Percentiles rank a stretch among this genome's conserved stretches.
Conservation (phyloP, 2,888 invertebrate species). For the Ochropacha duplaris region DNA sequence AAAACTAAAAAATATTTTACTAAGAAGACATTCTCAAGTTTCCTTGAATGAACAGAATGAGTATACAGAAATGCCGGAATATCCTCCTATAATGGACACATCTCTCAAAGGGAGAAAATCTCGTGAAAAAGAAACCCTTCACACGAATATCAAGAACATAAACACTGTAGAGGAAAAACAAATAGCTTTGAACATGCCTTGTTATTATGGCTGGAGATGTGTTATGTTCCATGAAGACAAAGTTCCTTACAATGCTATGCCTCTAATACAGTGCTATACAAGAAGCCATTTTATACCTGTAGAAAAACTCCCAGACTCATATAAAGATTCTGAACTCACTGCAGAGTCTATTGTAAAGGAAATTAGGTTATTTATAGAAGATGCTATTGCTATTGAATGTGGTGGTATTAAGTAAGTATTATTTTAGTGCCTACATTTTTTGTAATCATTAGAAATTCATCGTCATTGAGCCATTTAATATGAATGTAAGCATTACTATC, state of each 20-base stretch:
- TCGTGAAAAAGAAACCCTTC: slow-evolving; percentile 70
- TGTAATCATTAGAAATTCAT: background rate
- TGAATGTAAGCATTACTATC: too few relatives aligned
- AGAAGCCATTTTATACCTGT: slow-evolving; percentile 87
- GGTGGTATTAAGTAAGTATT: slow-evolving; percentile 82
- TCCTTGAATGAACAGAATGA: slow-evolving; percentile 61
- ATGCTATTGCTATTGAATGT: slow-evolving; percentile 85
- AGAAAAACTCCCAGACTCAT: slow-evolving; percentile 83
- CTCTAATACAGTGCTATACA: slow-evolving; percentile 89
- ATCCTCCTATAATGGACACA: slow-evolving; percentile 85
- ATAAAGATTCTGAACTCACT: slow-evolving; percentile 70
- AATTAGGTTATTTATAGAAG: slow-evolving; percentile 84
- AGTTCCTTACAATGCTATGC: slow-evolving; percentile 86
- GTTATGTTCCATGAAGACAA: slow-evolving; percentile 83
- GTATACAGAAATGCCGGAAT: slow-evolving; percentile 68
- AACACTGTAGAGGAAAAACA: slow-evolving; percentile 93
- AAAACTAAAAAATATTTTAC: slow-evolving; percentile 50
- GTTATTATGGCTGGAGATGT: slow-evolving; percentile 90
- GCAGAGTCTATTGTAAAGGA: slow-evolving; percentile 75
- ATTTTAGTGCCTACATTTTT: slow-evolving; percentile 1
- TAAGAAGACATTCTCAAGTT: slow-evolving; percentile 51
- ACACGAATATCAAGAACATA: slow-evolving; percentile 84
- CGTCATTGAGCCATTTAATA: background rate
- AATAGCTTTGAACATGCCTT: slow-evolving; percentile 91
- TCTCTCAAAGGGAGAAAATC: slow-evolving; percentile 74